A percentile compares a stretch with the other conserved stretches of the same genome.
These are phyloP conservation scores for Spilosoma lubricipeda DNA, from an alignment of 2,888 invertebrate genomes.

Conservation along the genomic window DNA sequence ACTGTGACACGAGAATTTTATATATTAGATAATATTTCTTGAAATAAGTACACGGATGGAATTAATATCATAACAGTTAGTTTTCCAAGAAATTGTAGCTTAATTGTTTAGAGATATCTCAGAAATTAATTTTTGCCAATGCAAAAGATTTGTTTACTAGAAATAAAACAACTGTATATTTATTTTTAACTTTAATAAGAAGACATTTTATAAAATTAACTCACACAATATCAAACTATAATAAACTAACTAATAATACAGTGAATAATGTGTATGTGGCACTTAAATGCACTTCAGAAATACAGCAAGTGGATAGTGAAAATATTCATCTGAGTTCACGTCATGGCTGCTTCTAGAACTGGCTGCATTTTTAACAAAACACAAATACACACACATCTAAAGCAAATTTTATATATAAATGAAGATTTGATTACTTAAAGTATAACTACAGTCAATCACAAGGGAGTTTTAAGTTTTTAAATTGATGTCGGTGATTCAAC, in stretches of 20 bases:
- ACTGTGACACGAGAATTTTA: too few species aligned
- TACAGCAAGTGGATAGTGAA: constrained; percentile 56
- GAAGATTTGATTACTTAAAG: constrained; percentile 30
- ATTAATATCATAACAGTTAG: neutral
- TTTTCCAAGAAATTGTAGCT: neutral
- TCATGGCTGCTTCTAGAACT: constrained; percentile 41
- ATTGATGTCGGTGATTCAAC: constrained; percentile 29
- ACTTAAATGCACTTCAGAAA: constrained; percentile 68
- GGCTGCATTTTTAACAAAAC: constrained; percentile 57
- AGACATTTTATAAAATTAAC: constrained; percentile 47
- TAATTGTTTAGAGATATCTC: neutral
- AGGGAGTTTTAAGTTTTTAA: constrained; percentile 20
- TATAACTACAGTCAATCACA: constrained; percentile 13
- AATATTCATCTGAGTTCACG: constrained; percentile 27
- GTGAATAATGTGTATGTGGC: constrained; percentile 50
- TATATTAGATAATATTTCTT: too few species aligned
- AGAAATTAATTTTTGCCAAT: neutral
- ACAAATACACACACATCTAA: constrained; percentile 42
- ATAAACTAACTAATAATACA: constrained; percentile 48
- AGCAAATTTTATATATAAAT: constrained; percentile 42
- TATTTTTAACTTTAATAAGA: constrained; percentile 43
- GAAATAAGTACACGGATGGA: neutral
- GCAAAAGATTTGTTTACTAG: neutral
- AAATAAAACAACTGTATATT: constrained; percentile 41
- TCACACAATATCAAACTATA: constrained; percentile 57